Evolutionary conservation across 2,797 vertebrate species (phyloP), one percentile per base, ranked within the genome.

Genomic region (Pipistrellus nathusii): DNA sequence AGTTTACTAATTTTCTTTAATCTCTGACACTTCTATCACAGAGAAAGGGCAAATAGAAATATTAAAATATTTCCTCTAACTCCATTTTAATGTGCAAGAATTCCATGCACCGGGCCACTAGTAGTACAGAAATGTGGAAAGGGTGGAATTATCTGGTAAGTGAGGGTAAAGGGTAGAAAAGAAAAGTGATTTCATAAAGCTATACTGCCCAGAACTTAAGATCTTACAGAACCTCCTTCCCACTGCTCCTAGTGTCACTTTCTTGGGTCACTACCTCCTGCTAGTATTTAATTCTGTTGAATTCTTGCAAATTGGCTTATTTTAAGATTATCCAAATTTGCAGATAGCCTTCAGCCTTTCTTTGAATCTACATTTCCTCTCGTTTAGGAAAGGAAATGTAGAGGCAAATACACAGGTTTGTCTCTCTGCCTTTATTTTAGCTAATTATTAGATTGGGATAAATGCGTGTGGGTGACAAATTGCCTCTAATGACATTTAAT

Each of bases 401-500:
- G 85, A 88, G 96, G 94, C 90, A 94, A 97, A 98, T 64, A 96
- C 27, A 94, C 88, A 92, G 97, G 95, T 97, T 98, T 98, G 95
- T 98, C 96, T 97, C 92, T 92, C 94, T 98, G 98, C 98, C 98
- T 98, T 62, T 62, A 62, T 62, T 98, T 98, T 98, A 87, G 85
- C 95, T 98, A 98, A 98, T 98, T 98, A 98, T 97, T 98, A 97
- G 96, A 97, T 97, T 97, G 97, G 98, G 97, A 97, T 98, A 97
- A 98, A 97, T 98, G 97, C 97, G 93, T 95, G 94, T 97, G 97
- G 97, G 97, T 98, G 97, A 98, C 97, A 98, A 98, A 98, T 98
- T 98, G 97, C 98, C 96, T 98, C 97, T 98, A 98, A 98, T 98
- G 97, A 97, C 96, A 96, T 98, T 98, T 98, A 98, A 98, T 98